Conservation (phyloP, 2,797 vertebrate genomes). For the Lepidocolaptes lacrymiger region DNA sequence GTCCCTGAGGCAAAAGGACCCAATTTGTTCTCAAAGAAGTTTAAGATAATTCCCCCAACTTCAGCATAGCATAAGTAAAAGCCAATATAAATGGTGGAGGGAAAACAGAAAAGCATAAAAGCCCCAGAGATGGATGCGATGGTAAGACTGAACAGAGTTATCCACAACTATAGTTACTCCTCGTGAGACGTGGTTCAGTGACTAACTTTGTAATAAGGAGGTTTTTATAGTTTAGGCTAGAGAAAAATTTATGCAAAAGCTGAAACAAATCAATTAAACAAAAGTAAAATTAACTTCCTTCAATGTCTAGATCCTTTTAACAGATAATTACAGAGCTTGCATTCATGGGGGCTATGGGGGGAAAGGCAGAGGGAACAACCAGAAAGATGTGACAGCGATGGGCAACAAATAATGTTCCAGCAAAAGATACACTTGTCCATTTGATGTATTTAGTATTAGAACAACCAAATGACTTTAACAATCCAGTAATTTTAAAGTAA, state of each 20-base stretch:
- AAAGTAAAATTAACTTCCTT: neutral
- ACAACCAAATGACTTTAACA: neutral
- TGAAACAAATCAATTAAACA: neutral
- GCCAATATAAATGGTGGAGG: neutral
- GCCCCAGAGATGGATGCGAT: neutral
- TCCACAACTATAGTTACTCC: neutral
- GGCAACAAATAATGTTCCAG: neutral
- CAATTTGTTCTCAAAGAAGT: neutral
- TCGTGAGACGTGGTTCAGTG: neutral
- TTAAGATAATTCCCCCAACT: neutral
- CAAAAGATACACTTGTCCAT: neutral
- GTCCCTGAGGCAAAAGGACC: neutral
- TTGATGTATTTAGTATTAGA: neutral
- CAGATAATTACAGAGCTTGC: neutral
- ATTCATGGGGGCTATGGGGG: neutral
- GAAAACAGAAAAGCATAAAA: conserved; percentile 3
- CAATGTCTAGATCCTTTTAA: neutral
- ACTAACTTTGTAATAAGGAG: neutral
- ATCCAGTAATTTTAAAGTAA: neutral
- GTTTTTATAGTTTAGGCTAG: neutral
- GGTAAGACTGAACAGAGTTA: neutral
- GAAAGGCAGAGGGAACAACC: neutral
- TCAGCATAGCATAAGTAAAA: neutral
- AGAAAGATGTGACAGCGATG: neutral
- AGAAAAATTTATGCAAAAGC: neutral